Evolutionary conservation across 53 echinoderm and acorn worm genomes (phyloP), one percentile per base, ranked within the genome.

Genomic region (Echinarachnius parma): DNA sequence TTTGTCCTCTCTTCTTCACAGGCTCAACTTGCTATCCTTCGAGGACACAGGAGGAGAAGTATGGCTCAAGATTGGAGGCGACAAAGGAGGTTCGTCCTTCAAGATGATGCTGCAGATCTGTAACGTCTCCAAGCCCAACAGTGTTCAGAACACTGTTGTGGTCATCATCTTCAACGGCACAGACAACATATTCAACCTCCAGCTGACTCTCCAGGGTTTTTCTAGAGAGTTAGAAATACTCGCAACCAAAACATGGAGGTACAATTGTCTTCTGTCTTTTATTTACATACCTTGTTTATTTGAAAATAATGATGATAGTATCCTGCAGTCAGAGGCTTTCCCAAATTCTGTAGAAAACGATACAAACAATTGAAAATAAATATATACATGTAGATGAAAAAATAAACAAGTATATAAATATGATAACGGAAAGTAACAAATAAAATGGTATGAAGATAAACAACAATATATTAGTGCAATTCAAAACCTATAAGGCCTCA

Each of bases 51-150:
- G 30, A 47, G 49, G 48, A 5, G 49, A 66, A 23, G 49, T 66
- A 28, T 66, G 66, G 66, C 8, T 66, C 3, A 66, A 46, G 48
- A 48, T 66, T 2, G 66, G 66, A 10, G 47, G 66, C 0, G 46
- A 66, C 28, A 66, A 66, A 18, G 66, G 66, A 20, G 66, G 49
- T 34, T 63, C 63, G 5, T 45, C 48, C 10, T 44, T 71, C 35
- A 71, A 71, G 14, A 32, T 52, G 31, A 53, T 71, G 19, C 2
- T 71, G 2, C 72, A 55, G 21, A 35, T 71, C 4, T 30, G 21
- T 35, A 71, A 71, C 9, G 72, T 53, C 15, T 13, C 23, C 53
- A 18, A 31, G 24, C 72, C 72, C 3, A 71, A 71, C 72, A 52
- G 52, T 32, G 20, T 34, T 4, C 72, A 34, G 31, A 71, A 71